phyloP scores from a whole-genome alignment of 2,797 vertebrate species.

The Mycteria americana region DNA sequence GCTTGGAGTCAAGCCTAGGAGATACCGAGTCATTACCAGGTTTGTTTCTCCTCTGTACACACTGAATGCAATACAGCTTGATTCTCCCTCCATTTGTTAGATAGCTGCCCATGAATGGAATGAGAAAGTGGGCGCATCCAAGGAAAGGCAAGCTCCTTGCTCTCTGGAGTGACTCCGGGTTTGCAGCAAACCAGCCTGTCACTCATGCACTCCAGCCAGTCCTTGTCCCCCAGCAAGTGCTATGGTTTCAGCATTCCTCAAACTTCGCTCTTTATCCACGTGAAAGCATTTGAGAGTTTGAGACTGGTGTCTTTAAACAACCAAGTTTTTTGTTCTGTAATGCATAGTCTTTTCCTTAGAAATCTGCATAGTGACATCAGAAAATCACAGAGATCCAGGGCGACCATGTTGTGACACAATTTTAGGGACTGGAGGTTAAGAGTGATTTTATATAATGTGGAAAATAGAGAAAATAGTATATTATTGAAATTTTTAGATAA shows the following conservation, averaged over 20 bases:
- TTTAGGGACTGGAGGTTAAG: not conserved
- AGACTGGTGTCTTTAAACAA: not conserved
- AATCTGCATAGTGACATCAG: not conserved
- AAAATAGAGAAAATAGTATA: not conserved
- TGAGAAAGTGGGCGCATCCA: not conserved
- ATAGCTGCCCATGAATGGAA: not conserved
- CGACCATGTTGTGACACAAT: not conserved
- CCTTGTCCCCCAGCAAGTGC: not conserved
- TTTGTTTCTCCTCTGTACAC: not conserved
- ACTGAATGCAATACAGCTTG: not conserved
- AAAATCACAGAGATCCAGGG: not conserved
- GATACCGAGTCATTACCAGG: not conserved
- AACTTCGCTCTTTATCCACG: not conserved
- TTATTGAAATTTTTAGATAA: not conserved
- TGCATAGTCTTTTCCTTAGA: not conserved
- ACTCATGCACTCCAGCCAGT: too few relatives aligned
- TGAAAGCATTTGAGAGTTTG: not conserved
- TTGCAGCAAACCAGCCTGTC: not conserved
- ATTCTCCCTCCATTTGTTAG: not conserved
- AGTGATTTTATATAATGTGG: not conserved
- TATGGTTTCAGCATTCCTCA: not conserved
- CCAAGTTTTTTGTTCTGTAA: not conserved
- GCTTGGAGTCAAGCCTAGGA: not conserved
- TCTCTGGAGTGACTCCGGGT: accelerated
- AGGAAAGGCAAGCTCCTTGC: not conserved